Percentiles rank a stretch among this genome's conserved stretches.
Conservation (phyloP, 2,888 invertebrate genomes). For the Periphyllus acericola region DNA sequence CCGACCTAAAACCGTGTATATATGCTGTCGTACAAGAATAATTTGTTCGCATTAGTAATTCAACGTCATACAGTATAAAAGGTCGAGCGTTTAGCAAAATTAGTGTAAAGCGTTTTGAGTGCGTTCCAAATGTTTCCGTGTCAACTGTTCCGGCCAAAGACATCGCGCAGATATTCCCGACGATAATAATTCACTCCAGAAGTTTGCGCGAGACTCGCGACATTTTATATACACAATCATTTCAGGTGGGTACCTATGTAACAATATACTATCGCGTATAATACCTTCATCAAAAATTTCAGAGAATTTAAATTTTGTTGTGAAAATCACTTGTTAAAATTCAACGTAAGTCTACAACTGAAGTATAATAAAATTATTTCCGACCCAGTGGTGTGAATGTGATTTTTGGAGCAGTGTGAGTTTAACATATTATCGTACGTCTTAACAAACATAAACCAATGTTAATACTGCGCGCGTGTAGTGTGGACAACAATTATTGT, state of each 20-base stretch:
- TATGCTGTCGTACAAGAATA: slow-evolving; percentile 1
- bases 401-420: too few relatives aligned
- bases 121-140: slow-evolving; percentile 17
- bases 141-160: background rate
- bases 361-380: background rate
- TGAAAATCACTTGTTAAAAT: background rate
- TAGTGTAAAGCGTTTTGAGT: slow-evolving; percentile 10
- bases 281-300: background rate
- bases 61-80: slow-evolving; percentile 13
- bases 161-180: background rate
- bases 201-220: background rate
- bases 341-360: background rate
- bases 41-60: slow-evolving; percentile 33
- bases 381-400: background rate
- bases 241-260: too few relatives aligned
- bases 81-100: slow-evolving; percentile 31
- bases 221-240: background rate
- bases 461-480: too few relatives aligned
- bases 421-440: too few relatives aligned
- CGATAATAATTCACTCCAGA: background rate
- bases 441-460: too few relatives aligned
- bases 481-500: too few relatives aligned
- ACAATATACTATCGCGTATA: too few relatives aligned
- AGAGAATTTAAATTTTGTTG: background rate
- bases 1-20: background rate